phyloP scores from a whole-genome alignment of 2,113 vertebrate species.

The Pelvicachromis taeniatus region DNA sequence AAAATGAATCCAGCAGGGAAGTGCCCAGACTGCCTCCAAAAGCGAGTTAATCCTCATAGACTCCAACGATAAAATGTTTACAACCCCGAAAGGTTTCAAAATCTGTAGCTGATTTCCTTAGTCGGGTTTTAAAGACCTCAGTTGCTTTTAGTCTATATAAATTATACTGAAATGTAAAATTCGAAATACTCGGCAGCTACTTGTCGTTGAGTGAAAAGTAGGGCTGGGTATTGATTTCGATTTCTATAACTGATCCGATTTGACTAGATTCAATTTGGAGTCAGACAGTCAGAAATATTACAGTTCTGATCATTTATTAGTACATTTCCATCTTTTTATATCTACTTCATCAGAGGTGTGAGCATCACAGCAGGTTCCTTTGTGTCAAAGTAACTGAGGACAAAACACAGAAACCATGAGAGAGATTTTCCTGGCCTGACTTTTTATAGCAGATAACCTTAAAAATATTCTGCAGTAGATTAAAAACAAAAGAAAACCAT shows the following conservation, averaged over 20 bases:
- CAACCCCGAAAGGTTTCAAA: background rate
- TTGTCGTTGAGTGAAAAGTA: background rate
- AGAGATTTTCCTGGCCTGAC: background rate
- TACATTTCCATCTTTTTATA: background rate
- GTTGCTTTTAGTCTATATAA: background rate
- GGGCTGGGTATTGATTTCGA: background rate
- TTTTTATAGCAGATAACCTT: background rate
- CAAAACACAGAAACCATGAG: background rate
- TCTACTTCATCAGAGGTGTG: background rate
- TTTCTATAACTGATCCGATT: background rate
- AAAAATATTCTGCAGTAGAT: too few relatives aligned
- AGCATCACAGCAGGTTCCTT: background rate
- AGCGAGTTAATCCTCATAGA: background rate
- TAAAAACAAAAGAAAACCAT: background rate
- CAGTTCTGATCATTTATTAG: background rate
- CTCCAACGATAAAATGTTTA: background rate
- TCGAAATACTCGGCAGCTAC: background rate
- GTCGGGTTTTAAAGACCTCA: background rate
- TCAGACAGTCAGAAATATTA: background rate
- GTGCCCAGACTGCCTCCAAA: background rate
- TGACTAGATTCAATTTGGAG: background rate
- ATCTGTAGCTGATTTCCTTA: accelerated
- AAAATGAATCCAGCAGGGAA: background rate
- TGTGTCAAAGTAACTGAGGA: background rate
- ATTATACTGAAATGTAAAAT: background rate